phyloP scores from a whole-genome alignment of 2,113 vertebrate species.

The Bufo bufo region DNA sequence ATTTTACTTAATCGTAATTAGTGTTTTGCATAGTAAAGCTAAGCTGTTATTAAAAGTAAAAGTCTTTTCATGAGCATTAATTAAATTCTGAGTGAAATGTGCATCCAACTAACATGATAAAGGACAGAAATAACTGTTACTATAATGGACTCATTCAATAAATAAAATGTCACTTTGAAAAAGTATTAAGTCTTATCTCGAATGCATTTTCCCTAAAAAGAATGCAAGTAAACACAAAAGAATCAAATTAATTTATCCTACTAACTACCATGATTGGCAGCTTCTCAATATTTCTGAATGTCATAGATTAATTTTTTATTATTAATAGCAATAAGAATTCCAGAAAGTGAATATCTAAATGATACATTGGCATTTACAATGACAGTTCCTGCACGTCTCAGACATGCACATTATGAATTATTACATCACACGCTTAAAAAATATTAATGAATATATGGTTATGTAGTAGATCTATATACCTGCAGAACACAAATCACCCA shows the following conservation, averaged over 20 bases:
- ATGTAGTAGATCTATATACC: too few species aligned
- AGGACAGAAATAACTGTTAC: slow-evolving; percentile 16
- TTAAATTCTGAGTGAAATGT: slow-evolving; percentile 41
- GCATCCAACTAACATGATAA: slow-evolving; percentile 31
- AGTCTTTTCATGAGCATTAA: slow-evolving; percentile 29
- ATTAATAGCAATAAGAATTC: slow-evolving; percentile 16
- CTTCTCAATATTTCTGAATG: slow-evolving; percentile 45
- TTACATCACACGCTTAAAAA: not conserved
- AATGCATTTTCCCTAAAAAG: slow-evolving; percentile 45
- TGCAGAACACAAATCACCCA: too few species aligned
- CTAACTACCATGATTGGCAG: slow-evolving; percentile 22
- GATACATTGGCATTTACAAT: slow-evolving; percentile 17
- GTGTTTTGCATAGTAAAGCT: not conserved
- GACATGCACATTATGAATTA: not conserved
- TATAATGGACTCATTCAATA: slow-evolving; percentile 42
- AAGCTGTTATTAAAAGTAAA: slow-evolving; percentile 25
- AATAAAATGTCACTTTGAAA: slow-evolving; percentile 46
- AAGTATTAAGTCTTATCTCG: slow-evolving; percentile 46
- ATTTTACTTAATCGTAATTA: slow-evolving; percentile 26
- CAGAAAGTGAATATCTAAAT: slow-evolving; percentile 23
- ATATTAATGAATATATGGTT: too few species aligned
- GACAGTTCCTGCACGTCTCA: not conserved
- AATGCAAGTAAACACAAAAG: slow-evolving; percentile 41
- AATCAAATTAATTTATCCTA: slow-evolving; percentile 35
- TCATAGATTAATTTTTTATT: slow-evolving; percentile 40